Evolutionary conservation across 2,888 invertebrate species (phyloP), one percentile per base, ranked within the genome.

Genomic region (Catocala fraxini): DNA sequence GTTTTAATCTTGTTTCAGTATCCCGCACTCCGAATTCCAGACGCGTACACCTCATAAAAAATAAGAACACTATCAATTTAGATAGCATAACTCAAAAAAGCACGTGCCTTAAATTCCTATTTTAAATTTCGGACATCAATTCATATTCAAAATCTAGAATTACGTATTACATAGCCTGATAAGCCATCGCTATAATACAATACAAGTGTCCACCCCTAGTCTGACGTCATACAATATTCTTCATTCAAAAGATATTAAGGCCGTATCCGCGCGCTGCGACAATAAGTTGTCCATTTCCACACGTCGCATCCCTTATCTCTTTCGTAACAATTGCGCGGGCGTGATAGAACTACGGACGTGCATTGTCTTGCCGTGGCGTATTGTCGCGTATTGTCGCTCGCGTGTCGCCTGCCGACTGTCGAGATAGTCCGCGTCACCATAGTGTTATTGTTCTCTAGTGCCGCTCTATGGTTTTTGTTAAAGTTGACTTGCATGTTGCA

Each of bases 381-480:
- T 57, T 65, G 57, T 59, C 69, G 70, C 65, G 58, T 63, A 58
- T 72, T 75, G 73, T 76, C 69, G 70, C 65, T 57, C 63, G 66
- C 51, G 51, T 63, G 53, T 51, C 60, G 54, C 59, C 34, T 48
- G 75, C 74, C 77, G 73, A 71, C 71, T 77, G 79, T 70, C 77
- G 75, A 83, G 84, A 84, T 84, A 84, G 80, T 73, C 78, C 67
- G 73, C 71, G 66, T 73, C 76, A 25, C 25, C 25, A 79, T 82
- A 78, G 74, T 68, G 73, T 65, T 60, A 76, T 75, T 78, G 78
- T 82, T 72, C 73, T 65, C 59, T 72, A 68, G 70, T 73, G 49
- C 5, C 12, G 43, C 62, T 68, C 65, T 69, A 59, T 52, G 71
- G 63, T 68, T 70, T 63, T 72, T 75, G 75, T 76, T 73, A 25